These are phyloP conservation scores for Cydia fagiglandana DNA, from an alignment of 1,140 invertebrate species.

Conservation along the genomic window DNA sequence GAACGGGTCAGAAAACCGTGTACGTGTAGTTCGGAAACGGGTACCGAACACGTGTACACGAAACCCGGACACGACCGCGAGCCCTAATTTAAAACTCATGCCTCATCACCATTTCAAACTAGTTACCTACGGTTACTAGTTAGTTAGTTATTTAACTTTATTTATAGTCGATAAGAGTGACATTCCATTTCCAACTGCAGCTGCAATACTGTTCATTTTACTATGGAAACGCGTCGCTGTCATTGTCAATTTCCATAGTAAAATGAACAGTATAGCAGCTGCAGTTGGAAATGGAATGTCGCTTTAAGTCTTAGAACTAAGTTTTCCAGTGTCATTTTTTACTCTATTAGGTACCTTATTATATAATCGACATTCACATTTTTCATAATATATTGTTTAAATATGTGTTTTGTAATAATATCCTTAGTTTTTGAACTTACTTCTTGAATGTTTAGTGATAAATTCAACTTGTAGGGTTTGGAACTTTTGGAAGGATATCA, in stretches of 20 bases:
- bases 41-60: too few species aligned
- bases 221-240: too few species aligned
- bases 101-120: neutral
- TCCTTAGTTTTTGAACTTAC: neutral
- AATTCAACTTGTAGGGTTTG: too few species aligned
- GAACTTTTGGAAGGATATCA: neutral
- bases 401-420: neutral
- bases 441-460: neutral
- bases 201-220: too few species aligned
- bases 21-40: too few species aligned
- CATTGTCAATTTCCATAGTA: too few species aligned
- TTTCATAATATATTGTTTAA: neutral
- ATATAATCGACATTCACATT: neutral
- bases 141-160: too few species aligned
- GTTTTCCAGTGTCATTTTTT: constrained; percentile 6
- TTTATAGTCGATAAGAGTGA: neutral
- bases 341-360: neutral
- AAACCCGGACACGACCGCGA: too few species aligned
- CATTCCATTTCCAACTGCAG: too few species aligned
- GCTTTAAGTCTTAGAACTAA: neutral
- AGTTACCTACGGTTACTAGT: neutral
- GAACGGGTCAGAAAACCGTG: too few species aligned
- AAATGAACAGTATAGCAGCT: too few species aligned
- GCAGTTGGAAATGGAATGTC: too few species aligned
- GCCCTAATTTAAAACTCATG: neutral